Evolutionary conservation across 2,888 invertebrate genomes (phyloP), one percentile per base, ranked within the genome.

Genomic region (Periphyllus acericola): DNA sequence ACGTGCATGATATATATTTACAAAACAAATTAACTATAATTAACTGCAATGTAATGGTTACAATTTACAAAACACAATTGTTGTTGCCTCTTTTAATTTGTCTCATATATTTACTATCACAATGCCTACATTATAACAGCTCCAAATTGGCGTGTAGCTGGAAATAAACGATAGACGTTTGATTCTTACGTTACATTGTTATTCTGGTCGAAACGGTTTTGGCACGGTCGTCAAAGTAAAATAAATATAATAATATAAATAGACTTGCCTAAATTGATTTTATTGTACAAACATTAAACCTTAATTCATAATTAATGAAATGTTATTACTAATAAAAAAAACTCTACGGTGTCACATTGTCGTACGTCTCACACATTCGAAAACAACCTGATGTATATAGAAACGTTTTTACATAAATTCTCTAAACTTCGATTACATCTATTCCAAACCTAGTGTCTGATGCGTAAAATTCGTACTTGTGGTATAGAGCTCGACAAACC

Each of bases 1-100:
- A 68, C 29, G 68, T 29, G 14, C 11, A 46, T 46, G 14, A 46
- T 29, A 40, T 60, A 68, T 46, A 66, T n/a, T 66, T 46, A n/a
- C 11, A 9, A 25, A 25, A 3, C 25, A 9, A 75, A n/a, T 74
- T 17, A 21, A 6, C 21, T 25, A 46, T 40, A n/a, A 40, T n/a
- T n/a, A n/a, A n/a, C n/a, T n/a, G n/a, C n/a, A n/a, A n/a, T n/a
- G n/a, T 75, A n/a, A 75, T 11, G 68, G 29, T 60, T 34, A 79
- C n/a, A 19, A 5, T n/a, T n/a, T n/a, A n/a, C n/a, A 19, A 25
- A 8, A 25, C 40, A 29, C 14, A 68, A 66, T 14, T 36, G 17
- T 66, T 68, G 36, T 68, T 66, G 40, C 3, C 40, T 19, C 19
- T 80, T 80, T 46, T 80, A 66, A 80, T 80, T 80, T 40, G 29